Evolutionary conservation across 2,797 vertebrate species (phyloP).

Genomic region (Bryconaethiops microstoma): DNA sequence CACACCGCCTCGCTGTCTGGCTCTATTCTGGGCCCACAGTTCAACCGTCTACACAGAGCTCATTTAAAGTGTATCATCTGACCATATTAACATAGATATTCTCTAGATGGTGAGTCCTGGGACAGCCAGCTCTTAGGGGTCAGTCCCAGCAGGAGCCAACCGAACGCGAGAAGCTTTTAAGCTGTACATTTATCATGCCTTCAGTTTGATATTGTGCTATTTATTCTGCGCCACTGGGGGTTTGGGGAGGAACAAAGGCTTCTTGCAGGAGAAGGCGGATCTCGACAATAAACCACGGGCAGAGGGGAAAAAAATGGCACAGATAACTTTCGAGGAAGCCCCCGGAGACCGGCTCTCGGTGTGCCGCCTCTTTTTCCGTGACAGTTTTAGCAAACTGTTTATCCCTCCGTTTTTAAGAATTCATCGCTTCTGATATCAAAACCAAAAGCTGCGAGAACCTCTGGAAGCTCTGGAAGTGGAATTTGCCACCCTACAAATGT

Average conservation of each 20-base stretch:
- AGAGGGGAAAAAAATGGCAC: constrained; percentile 33
- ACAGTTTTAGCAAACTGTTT: constrained; percentile 50
- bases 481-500: not conserved
- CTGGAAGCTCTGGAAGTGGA: not conserved
- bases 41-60: constrained; percentile 29
- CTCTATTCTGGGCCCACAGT: constrained; percentile 32
- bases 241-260: constrained; percentile 47
- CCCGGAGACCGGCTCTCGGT: constrained; percentile 23
- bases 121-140: constrained; percentile 28
- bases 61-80: constrained; percentile 46
- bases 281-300: constrained; percentile 38
- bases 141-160: constrained; percentile 32
- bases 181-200: constrained; percentile 50
- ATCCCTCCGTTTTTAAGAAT: constrained; percentile 36
- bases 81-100: constrained; percentile 51
- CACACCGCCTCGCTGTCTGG: constrained; percentile 1
- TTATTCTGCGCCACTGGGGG: constrained; percentile 49
- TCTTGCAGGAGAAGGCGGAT: constrained; percentile 35
- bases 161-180: constrained; percentile 35
- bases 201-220: constrained; percentile 48
- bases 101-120: constrained; percentile 33
- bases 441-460: constrained; percentile 10
- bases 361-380: not conserved
- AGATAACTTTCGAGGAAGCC: constrained; percentile 51
- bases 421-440: constrained; percentile 13